Evolutionary conservation across 2,113 vertebrate species (phyloP).

Genomic region (Burhinus bistriatus): DNA sequence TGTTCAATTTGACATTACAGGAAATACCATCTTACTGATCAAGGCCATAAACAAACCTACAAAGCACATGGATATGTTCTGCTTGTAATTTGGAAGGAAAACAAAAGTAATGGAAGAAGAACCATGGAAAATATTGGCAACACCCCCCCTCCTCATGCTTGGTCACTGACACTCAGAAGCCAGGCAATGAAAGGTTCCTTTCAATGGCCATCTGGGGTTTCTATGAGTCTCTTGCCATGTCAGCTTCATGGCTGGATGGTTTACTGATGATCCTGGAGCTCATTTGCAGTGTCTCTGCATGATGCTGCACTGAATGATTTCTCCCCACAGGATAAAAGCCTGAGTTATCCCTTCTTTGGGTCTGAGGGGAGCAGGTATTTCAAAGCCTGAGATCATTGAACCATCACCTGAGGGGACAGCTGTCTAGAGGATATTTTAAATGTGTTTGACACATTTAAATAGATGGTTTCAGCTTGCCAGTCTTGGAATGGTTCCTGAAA

Average conservation of each 20-base stretch:
- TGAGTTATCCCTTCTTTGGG: background rate
- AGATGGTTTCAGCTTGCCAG: conserved; percentile 1
- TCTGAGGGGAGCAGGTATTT: conserved; percentile 3
- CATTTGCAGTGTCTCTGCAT: background rate
- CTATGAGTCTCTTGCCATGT: background rate
- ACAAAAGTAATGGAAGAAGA: background rate
- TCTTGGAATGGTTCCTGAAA: conserved; percentile 14
- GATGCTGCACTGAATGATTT: background rate
- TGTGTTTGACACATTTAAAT: background rate
- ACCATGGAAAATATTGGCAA: background rate
- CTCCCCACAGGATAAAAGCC: background rate
- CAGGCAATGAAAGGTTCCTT: background rate
- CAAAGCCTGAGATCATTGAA: background rate
- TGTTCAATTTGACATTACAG: background rate
- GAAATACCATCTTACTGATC: background rate
- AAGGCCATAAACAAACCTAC: background rate
- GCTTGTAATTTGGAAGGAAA: background rate
- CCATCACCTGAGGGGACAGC: background rate
- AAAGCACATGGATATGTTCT: background rate
- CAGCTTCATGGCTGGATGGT: background rate
- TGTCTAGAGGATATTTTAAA: conserved; percentile 1
- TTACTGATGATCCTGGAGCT: background rate
- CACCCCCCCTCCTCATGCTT: background rate
- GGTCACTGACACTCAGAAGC: background rate
- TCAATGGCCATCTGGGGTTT: background rate